Base-by-base conservation (phyloP, 1,140 invertebrate genomes). In the Lepidurus apus region DNA sequence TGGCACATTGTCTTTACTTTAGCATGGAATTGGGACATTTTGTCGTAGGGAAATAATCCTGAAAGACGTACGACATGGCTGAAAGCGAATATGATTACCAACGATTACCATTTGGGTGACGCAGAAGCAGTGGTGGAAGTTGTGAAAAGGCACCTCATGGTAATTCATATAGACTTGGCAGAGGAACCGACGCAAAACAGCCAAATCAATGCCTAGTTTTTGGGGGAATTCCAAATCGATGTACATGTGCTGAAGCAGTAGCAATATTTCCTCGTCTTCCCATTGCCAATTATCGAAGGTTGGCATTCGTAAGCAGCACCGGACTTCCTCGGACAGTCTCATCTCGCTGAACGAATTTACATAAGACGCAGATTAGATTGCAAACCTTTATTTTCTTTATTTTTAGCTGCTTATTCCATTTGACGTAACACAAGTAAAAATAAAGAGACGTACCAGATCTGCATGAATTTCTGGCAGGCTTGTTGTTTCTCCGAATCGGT, bases 91-190 rank as follows among this genome's bases (percentile, higher is more conserved):
- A 44, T 86, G 82, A 6, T 86, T 84, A 83, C 86, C 84, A 34
- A 84, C 85, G 80, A 89, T 91, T 87, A 94, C 93, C 94, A 95
- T 95, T 88, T 95, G 93, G 73, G 93, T 90, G 74, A 95, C 94
- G 86, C 93, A 94, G 86, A 95, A 95, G 83, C 92, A 93, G 83
- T 95, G 94, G 74, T 93, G 88, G 85, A 95, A 95, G 87, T 95
- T 95, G 84, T 95, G 93, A 86, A 95, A 95, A 74, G 93, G 94
- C 83, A 94, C 93, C 85, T 94, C 93, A 85, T 94, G 92, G 87
- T 95, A 95, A 85, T 94, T 93, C 84, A 94, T 92, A 84, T 95
- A 94, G 47, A 95, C 92, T 84, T 91, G 89, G 82, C 90, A 92
- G 65, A 93, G 88, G 85, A 93, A 93, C 82, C 89, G 90, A 74